These are phyloP conservation scores for Podargus strigoides DNA, from an alignment of 2,797 vertebrate species.

Conservation along the genomic window DNA sequence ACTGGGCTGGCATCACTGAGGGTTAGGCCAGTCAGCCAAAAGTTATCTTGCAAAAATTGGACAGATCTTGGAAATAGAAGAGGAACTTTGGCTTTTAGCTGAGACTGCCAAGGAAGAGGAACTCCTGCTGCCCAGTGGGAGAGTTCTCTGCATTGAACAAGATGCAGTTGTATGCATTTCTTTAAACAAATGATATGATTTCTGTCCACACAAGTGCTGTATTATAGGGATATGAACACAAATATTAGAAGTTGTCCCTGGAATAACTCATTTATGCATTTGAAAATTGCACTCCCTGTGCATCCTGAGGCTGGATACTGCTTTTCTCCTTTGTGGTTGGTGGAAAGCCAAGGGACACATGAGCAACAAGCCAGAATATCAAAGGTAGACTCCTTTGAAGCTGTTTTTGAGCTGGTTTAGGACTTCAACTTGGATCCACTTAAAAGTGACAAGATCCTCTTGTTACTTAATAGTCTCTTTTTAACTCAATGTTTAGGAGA, in stretches of 20 bases:
- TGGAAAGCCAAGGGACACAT: background rate
- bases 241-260: background rate
- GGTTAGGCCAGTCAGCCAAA: background rate
- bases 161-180: background rate
- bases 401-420: background rate
- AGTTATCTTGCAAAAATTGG: background rate
- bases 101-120: background rate
- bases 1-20: fast-evolving
- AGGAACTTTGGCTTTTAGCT: background rate
- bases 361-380: background rate
- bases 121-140: background rate
- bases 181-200: fast-evolving
- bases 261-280: background rate
- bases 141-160: background rate
- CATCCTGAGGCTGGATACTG: background rate
- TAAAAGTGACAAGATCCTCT: background rate
- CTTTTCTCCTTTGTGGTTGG: background rate
- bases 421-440: background rate
- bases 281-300: background rate
- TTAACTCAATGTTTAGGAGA: background rate
- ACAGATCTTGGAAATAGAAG: background rate
- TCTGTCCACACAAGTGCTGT: background rate
- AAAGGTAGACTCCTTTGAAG: background rate
- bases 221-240: background rate
- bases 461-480: background rate